A percentile compares a stretch with the other conserved stretches of the same genome.
Conservation (phyloP, 2,113 vertebrate genomes). For the Mesitornis unicolor region DNA sequence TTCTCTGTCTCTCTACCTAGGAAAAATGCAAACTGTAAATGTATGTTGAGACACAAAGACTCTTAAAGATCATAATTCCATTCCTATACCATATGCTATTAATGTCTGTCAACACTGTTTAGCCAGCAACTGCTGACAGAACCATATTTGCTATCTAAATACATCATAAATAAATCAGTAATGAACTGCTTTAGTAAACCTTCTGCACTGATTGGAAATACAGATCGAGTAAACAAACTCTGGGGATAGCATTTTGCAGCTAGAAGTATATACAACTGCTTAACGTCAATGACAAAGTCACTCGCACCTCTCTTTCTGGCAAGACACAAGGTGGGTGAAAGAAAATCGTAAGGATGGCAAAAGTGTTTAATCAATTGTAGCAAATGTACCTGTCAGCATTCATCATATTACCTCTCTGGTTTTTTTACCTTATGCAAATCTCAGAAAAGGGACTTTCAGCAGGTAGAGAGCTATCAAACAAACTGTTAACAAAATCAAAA, state of each 20-base stretch:
- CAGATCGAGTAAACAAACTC: slow-evolving; percentile 80
- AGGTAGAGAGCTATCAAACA: background rate
- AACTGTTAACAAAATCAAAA: background rate
- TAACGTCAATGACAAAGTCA: slow-evolving; percentile 81
- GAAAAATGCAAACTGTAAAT: slow-evolving; percentile 57
- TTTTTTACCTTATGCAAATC: slow-evolving; percentile 6
- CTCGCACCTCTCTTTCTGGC: slow-evolving; percentile 67
- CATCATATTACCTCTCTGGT: slow-evolving; percentile 27
- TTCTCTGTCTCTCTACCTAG: slow-evolving; percentile 46
- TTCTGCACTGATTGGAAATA: slow-evolving; percentile 81
- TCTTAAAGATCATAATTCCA: slow-evolving; percentile 79
- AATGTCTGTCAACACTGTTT: slow-evolving; percentile 86
- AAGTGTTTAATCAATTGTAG: slow-evolving; percentile 64
- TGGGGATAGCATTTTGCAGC: slow-evolving; percentile 65
- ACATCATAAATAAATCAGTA: slow-evolving; percentile 87
- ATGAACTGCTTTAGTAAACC: slow-evolving; percentile 83
- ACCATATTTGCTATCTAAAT: slow-evolving; percentile 86
- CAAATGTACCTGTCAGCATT: slow-evolving; percentile 64
- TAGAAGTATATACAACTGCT: slow-evolving; percentile 74
- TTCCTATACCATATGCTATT: slow-evolving; percentile 83
- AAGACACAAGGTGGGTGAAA: slow-evolving; percentile 38
- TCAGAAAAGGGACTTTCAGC: background rate
- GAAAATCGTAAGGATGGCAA: slow-evolving; percentile 54
- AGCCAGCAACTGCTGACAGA: slow-evolving; percentile 84
- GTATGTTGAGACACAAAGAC: slow-evolving; percentile 64